Base-by-base conservation (phyloP, 2,888 invertebrate genomes). In the Tanytarsus gracilentus region DNA sequence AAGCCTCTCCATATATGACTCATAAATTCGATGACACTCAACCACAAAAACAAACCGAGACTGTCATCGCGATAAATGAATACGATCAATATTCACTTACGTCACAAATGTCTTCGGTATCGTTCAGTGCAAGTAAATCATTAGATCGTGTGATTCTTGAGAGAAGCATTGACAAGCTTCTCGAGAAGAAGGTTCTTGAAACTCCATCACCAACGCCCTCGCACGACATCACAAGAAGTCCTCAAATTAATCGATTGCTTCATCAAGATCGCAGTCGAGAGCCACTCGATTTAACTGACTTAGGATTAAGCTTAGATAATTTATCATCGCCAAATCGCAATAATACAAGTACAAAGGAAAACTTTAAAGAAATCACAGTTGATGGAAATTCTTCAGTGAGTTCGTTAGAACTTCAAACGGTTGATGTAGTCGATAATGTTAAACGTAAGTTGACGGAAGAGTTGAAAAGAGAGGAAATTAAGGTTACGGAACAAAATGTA, bases 241-340 rank as follows among this genome's bases (percentile, higher is more conserved):
- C 58, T 65, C 85, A 84, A 69, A 75, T 85, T 63, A 84, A 82
- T 65, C 77, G 83, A 63, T 68, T 80, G 23, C 70, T 80, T 25
- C 76, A 78, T 4, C 81, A 81, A 64, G 83, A 83, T 62, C 72
- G 78, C 65, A 78, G 79, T 69, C 72, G 76, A 61, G 80, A 83
- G 56, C 80, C 82, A 4, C 73, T 82, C 62, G 79, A 79, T 67
- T 72, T 80, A 62, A 79, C 79, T 14, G 80, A 80, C 67, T 74
- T 80, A 69, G 76, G 76, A 64, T 67, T 72, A 61, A 76, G 72
- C 65, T 68, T 79, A 64, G 81, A 80, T 64, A 76, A 76, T 40
- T 80, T 79, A 79, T n/a, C n/a, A n/a, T 75, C 77, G 29, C 72
- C 76, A 9, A 73, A 73, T 67, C 69, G 69, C 23, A 44, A 44